These are phyloP conservation scores for Cichladusa arquata DNA, from an alignment of 2,113 vertebrate species.

Conservation along the genomic window DNA sequence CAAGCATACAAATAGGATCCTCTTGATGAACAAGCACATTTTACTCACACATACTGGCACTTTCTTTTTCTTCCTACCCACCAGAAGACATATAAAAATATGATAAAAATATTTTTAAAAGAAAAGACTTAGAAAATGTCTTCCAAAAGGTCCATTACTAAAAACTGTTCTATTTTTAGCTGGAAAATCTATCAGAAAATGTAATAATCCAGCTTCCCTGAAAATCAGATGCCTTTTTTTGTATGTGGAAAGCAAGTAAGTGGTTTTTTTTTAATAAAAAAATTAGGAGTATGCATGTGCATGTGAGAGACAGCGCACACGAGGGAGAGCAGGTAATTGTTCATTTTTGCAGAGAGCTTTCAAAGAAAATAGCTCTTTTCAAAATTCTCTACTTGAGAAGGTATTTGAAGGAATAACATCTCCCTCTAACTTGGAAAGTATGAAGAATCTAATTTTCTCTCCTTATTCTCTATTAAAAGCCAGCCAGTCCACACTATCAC, in stretches of 20 bases:
- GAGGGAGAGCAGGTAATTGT: slow-evolving; percentile 47
- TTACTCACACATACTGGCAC: not conserved
- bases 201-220: slow-evolving; percentile 26
- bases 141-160: not conserved
- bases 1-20: not conserved
- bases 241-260: slow-evolving; percentile 15
- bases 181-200: slow-evolving; percentile 56
- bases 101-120: not conserved
- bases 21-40: slow-evolving; percentile 29
- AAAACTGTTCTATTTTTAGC: not conserved
- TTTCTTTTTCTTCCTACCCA: not conserved
- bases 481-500: slow-evolving; percentile 63
- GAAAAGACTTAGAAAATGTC: not conserved
- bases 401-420: slow-evolving; percentile 70
- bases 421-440: slow-evolving; percentile 59
- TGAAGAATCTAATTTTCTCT: slow-evolving; percentile 72
- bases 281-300: not conserved
- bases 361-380: slow-evolving; percentile 70
- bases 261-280: slow-evolving; percentile 18
- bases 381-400: slow-evolving; percentile 56
- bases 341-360: slow-evolving; percentile 64
- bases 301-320: not conserved
- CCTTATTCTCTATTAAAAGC: slow-evolving; percentile 68
- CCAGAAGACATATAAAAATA: not conserved
- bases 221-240: slow-evolving; percentile 22